These are phyloP conservation scores for Protobothrops mucrosquamatus DNA, from an alignment of 2,113 vertebrate species.

Conservation along the genomic window DNA sequence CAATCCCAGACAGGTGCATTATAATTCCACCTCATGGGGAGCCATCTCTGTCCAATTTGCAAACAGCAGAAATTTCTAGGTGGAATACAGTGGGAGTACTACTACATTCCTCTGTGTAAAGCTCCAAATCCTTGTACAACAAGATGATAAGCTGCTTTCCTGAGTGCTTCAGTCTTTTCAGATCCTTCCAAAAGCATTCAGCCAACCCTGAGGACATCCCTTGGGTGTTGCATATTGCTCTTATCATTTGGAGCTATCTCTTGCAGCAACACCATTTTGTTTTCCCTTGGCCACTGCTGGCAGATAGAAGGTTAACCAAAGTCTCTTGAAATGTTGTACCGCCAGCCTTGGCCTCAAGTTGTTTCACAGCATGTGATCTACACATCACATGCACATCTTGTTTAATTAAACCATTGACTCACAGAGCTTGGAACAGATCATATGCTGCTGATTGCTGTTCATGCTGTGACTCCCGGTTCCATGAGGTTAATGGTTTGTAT, in stretches of 20 bases:
- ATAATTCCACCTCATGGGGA: neutral
- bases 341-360: slow-evolving; percentile 10
- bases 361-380: neutral
- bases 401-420: slow-evolving; percentile 38
- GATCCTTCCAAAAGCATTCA: neutral
- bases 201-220: neutral
- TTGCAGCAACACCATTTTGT: neutral
- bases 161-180: neutral
- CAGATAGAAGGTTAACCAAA: slow-evolving; percentile 5
- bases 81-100: neutral
- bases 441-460: neutral
- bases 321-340: neutral
- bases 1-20: neutral
- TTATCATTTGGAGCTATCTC: neutral
- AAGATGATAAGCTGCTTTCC: neutral
- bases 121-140: neutral
- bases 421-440: neutral
- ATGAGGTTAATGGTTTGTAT: neutral
- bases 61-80: neutral
- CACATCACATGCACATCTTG: slow-evolving; percentile 11
- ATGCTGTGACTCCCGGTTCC: neutral
- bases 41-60: neutral
- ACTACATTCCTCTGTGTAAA: neutral
- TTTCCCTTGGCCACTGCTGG: neutral
- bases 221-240: neutral